Percentiles rank a stretch among this genome's conserved stretches.
Conservation (phyloP, 2,888 invertebrate genomes). For the Diarsia mendica region DNA sequence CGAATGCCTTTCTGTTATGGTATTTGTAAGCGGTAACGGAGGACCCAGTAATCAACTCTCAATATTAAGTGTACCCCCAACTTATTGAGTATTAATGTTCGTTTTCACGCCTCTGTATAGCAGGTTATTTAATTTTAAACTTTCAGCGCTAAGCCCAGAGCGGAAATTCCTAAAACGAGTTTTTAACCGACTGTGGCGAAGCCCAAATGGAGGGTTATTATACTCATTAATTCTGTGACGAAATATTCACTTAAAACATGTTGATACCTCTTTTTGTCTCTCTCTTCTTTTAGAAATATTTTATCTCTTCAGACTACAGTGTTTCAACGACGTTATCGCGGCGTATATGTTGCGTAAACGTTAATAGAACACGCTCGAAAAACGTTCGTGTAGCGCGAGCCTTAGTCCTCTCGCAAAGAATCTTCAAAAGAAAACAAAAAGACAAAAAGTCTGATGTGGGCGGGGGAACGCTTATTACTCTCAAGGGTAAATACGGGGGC, state of each 20-base stretch:
- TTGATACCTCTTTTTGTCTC: not conserved
- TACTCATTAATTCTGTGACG: not conserved
- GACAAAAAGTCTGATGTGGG: no score
- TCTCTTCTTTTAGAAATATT: not conserved
- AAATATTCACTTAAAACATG: not conserved
- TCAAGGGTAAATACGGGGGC: no score
- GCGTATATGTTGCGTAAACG: not conserved
- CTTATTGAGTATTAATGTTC: not conserved
- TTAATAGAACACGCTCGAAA: not conserved
- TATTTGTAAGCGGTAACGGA: conserved; percentile 34
- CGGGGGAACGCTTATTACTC: no score
- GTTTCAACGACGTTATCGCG: not conserved
- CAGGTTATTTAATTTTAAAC: not conserved
- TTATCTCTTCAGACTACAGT: not conserved
- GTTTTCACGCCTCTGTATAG: not conserved
- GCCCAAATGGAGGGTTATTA: no score
- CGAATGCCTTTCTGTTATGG: conserved; percentile 21
- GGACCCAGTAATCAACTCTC: conserved; percentile 19
- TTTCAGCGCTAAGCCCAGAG: not conserved
- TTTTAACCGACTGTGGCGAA: no score
- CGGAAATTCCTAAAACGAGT: not conserved
- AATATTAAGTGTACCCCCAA: conserved; percentile 4
- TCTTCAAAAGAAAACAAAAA: not conserved
- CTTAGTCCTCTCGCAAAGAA: not conserved
- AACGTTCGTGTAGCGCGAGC: not conserved